Base-by-base conservation (phyloP, 2,797 vertebrate species). In the Microcaecilia unicolor region DNA sequence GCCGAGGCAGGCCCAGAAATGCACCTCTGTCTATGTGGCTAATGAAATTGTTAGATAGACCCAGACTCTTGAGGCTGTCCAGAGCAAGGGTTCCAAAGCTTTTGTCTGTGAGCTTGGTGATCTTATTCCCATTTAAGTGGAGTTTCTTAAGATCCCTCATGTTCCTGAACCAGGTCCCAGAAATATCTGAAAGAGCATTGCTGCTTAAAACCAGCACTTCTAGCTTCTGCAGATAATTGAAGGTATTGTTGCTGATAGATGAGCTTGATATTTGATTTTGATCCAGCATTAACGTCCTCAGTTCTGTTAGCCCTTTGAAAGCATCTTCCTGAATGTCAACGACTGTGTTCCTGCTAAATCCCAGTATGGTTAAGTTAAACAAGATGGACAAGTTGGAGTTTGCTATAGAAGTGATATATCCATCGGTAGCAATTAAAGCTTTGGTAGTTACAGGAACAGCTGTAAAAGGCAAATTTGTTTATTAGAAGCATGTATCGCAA, bases 11-110 rank as follows among this genome's bases (percentile, higher is more conserved):
- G 2, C 72, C 60, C 20, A 10, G 21, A 15, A 89, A 89, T 28
- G 70, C 76, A 29, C 72, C 69, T 39, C 45, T 55, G 11, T 61
- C 75, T 26, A 89, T 41, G 31, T 71, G 62, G 22, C 58, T 39
- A 19, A 89, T 83, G 10, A 84, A 67, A 50, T 89, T 89, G 45
- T 82, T 75, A 4, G 83, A 84, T 37, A 91, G 64, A 52, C 89
- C 83, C 61, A 90, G 67, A 15, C 45, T 75, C 44, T 85, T 74
- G 37, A 90, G 75, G 9, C 49, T 51, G 22, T 41, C 46, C 14
- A 90, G 70, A 28, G 51, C 55, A 1, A 70, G 51, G 5, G 47
- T 51, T 38, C 61, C 48, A 5, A 90, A 85, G 6, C 80, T 82
- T 22, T 44, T 34, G 3, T 53, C 49, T 5, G 74, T 76, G 53